Conservation (phyloP, 2,113 vertebrate genomes). For the Rhabdornis inornatus region DNA sequence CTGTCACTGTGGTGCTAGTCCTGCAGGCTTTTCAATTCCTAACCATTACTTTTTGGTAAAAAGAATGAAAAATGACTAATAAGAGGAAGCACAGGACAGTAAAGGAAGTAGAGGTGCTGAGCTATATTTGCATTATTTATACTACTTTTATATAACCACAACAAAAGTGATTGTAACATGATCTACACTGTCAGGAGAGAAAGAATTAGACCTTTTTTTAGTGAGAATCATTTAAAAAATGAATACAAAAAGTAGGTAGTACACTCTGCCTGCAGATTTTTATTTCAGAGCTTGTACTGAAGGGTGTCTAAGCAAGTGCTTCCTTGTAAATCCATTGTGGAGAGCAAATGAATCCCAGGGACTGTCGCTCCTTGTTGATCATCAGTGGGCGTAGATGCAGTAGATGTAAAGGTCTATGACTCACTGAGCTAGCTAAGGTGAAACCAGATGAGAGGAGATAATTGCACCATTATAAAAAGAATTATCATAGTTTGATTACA, state of each 20-base stretch:
- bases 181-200: not conserved
- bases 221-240: not conserved
- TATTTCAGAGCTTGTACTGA: not conserved
- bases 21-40: not conserved
- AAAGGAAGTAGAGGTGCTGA: not conserved
- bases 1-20: not conserved
- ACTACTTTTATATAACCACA: not conserved
- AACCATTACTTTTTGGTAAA: not conserved
- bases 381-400: slow-evolving; percentile 36
- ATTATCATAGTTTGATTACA: slow-evolving; percentile 40
- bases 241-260: not conserved
- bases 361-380: slow-evolving; percentile 41
- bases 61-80: not conserved
- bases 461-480: slow-evolving; percentile 54
- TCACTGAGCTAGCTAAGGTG: slow-evolving; percentile 49
- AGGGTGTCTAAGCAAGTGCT: not conserved
- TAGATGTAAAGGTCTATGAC: slow-evolving; percentile 53
- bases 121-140: not conserved
- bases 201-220: not conserved
- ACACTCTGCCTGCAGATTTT: not conserved
- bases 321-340: not conserved
- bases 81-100: not conserved
- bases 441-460: slow-evolving; percentile 51
- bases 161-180: not conserved
- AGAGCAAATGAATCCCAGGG: not conserved